Conservation (phyloP, 2,888 invertebrate species). For the Minunthozetes semirufus region DNA sequence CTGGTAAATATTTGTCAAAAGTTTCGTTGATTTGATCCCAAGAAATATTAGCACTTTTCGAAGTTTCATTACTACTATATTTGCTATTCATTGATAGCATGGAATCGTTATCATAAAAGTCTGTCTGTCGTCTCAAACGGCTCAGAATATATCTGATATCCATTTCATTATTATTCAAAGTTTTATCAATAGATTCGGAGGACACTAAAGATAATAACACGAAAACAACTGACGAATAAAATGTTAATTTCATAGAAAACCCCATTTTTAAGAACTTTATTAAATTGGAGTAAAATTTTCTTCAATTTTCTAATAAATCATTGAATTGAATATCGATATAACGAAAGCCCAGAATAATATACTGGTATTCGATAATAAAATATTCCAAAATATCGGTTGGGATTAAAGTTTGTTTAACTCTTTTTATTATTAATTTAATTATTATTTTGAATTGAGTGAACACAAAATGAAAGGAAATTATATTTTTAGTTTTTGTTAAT, state of each 20-base stretch:
- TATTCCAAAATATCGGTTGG: no score
- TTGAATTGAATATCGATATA: no score
- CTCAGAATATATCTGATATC: background rate
- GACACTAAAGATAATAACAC: background rate
- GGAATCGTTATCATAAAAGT: background rate
- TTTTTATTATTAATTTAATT: background rate
- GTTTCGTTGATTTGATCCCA: slow-evolving; percentile 36
- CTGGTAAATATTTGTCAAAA: slow-evolving; percentile 29
- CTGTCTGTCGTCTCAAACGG: background rate
- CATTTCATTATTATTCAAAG: background rate
- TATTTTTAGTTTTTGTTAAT: slow-evolving; percentile 3
- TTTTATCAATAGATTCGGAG: background rate
- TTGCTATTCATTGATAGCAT: background rate
- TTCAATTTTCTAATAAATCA: no score
- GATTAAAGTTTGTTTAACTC: background rate
- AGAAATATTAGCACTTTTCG: slow-evolving; percentile 28
- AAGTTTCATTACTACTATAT: background rate
- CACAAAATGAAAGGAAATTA: background rate
- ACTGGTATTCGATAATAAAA: no score
- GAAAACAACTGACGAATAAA: no score
- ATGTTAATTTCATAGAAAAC: no score
- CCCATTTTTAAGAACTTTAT: no score
- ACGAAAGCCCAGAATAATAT: no score
- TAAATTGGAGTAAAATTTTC: no score
- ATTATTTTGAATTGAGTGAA: background rate